Base-by-base conservation (phyloP, 2,113 vertebrate species). In the Corydoras sp. region DNA sequence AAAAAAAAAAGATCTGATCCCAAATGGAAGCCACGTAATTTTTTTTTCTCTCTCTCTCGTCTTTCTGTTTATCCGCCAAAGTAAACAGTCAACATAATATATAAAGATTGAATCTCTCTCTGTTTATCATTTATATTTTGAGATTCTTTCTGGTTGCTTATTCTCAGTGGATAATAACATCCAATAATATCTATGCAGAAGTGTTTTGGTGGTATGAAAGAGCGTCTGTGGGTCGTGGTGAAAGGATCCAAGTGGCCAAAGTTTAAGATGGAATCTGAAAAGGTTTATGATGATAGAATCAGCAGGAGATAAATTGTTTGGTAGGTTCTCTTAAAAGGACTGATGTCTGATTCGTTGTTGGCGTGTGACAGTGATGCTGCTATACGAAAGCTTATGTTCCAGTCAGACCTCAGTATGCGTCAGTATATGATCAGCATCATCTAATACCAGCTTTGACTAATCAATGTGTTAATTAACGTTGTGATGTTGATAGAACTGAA, bases 71-170 rank as follows among this genome's bases (percentile, higher is more conserved):
- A 43, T 71, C 70, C 62, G 29, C 32, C 12, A 53, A 71, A 78
- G 60, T 75, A 78, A 74, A 30, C 65, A 62, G 30, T 30, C 62
- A 43, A 43, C 35, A 43, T 43, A 43, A 18, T 65, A 59, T 65
- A 18, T 6, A 59, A 14, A 78, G 77, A 78, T 75, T 75, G 60
- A 58, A 78, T 78, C 77, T 75, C 53, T 69, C 55, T 24, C 15
- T 65, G 68, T 43, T 43, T 53, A 63, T 75, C 68, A 71, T 75
- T 75, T 60, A 54, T 68, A 60, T 67, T 62, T 71, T 65, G 62
- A 66, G 68, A 56, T 65, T 60, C 12, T 13, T 65, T 78, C 68
- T 78, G 9, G 5, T 18, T n/a, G 10, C 30, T 49, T 65, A 68
- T 72, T 71, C 59, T 75, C 18, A 5, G 48, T n/a, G 10, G 63